phyloP scores from a whole-genome alignment of 1,140 invertebrate species.

The Atta cephalotes region DNA sequence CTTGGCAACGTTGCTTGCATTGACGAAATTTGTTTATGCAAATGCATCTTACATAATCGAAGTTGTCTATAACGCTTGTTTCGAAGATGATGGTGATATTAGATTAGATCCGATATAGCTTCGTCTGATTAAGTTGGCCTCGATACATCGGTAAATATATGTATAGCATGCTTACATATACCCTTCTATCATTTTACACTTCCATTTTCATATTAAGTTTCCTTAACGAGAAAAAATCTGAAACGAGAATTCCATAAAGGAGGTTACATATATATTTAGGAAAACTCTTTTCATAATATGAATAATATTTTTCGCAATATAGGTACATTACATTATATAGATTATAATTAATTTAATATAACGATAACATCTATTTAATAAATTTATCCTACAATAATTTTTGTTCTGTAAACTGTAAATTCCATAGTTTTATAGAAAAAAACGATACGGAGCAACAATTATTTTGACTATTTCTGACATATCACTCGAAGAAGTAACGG shows the following conservation, averaged over 20 bases:
- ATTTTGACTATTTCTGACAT: neutral
- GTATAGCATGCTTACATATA: neutral
- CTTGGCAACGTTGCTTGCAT: constrained; percentile 59
- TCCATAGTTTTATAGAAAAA: neutral
- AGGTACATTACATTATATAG: neutral
- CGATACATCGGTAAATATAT: constrained; percentile 23
- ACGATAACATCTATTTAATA: neutral
- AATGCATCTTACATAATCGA: constrained; percentile 22
- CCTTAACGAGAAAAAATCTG: neutral
- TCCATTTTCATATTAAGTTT: constrained; percentile 44
- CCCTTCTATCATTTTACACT: constrained; percentile 1
- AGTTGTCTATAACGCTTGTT: constrained; percentile 3
- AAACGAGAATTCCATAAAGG: neutral
- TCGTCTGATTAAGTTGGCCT: constrained; percentile 35
- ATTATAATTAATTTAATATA: neutral
- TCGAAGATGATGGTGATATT: constrained; percentile 13
- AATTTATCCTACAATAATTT: neutral
- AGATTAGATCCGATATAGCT: constrained; percentile 31
- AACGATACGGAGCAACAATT: neutral
- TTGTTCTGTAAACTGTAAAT: neutral
- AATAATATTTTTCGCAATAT: no score
- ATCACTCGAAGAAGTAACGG: constrained; percentile 15
- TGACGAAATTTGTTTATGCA: constrained; percentile 49
- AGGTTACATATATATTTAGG: neutral
- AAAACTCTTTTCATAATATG: neutral